phyloP scores from a whole-genome alignment of 2,797 vertebrate species.

The Micropoecilia bifurca region DNA sequence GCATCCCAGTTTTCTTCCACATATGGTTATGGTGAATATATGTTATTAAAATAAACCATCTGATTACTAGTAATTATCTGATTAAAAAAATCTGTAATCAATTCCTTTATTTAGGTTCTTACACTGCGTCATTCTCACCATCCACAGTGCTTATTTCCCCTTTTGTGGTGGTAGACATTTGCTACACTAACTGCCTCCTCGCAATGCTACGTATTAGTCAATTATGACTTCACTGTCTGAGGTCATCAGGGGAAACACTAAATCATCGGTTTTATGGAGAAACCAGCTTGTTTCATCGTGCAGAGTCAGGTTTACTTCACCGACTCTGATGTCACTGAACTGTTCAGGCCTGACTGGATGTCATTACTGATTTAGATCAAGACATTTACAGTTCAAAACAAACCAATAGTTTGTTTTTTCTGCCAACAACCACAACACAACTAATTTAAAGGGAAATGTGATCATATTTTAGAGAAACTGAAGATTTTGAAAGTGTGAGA shows the following conservation, averaged over 20 bases:
- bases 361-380: background rate
- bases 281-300: constrained; percentile 1
- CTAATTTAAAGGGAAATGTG: background rate
- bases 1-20: background rate
- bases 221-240: background rate
- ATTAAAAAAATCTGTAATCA: background rate
- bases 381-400: background rate
- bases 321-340: constrained; percentile 17
- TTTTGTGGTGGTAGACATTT: background rate
- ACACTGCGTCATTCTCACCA: background rate
- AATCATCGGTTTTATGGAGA: constrained; percentile 17
- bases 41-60: background rate
- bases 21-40: background rate
- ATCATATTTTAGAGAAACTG: background rate
- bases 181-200: background rate
- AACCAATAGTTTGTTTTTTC: background rate
- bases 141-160: background rate
- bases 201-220: background rate
- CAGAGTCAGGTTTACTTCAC: background rate
- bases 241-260: constrained; percentile 5
- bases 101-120: background rate
- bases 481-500: background rate
- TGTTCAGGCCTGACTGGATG: background rate
- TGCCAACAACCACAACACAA: background rate
- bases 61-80: background rate